These are phyloP conservation scores for Machaerirhynchus nigripectus DNA, from an alignment of 2,113 vertebrate species.

Conservation along the genomic window DNA sequence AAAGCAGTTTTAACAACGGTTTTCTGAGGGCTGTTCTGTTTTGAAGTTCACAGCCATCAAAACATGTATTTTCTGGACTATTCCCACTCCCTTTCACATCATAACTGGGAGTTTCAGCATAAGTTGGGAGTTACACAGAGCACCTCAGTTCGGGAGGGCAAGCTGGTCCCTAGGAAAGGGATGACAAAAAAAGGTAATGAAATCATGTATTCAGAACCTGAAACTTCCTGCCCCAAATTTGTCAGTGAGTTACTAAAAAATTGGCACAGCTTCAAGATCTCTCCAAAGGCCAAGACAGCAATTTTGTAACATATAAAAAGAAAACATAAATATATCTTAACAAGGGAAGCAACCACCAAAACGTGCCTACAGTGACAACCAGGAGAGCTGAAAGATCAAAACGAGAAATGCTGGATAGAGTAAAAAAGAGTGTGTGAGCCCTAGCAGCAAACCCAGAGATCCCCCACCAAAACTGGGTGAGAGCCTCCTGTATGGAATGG, in stretches of 20 bases:
- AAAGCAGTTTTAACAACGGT: not conserved
- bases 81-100: not conserved
- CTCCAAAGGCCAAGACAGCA: not conserved
- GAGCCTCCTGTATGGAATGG: not conserved
- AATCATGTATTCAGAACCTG: not conserved
- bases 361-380: not conserved
- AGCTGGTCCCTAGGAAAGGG: not conserved
- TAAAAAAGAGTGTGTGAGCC: not conserved
- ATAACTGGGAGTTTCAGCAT: not conserved
- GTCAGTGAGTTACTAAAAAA: not conserved
- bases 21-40: not conserved
- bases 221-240: constrained; percentile 14
- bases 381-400: not conserved
- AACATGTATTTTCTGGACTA: not conserved
- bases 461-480: not conserved
- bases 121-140: not conserved
- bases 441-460: not conserved
- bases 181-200: not conserved
- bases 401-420: not conserved
- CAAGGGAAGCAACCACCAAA: not conserved
- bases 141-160: not conserved
- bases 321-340: not conserved
- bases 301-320: not conserved
- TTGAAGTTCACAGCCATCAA: not conserved
- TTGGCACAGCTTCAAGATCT: not conserved